Percentiles rank a stretch among this genome's conserved stretches.
Evolutionary conservation across 1,140 invertebrate genomes (phyloP).

Genomic region (Saxidomus purpurata): DNA sequence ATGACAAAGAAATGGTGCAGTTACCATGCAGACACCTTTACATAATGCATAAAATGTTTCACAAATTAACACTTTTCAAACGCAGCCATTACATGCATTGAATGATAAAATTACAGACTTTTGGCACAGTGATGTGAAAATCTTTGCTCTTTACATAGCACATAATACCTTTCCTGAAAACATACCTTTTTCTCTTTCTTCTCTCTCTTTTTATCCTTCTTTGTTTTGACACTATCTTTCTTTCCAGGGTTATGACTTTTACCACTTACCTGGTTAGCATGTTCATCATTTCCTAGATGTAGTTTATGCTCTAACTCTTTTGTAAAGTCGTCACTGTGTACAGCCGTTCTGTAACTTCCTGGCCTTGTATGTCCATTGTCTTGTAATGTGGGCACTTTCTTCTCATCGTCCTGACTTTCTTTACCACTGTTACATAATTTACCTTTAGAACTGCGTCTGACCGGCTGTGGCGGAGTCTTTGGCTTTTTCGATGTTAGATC

Average conservation of each 20-base stretch:
- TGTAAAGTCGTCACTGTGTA: background rate
- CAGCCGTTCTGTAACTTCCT: background rate
- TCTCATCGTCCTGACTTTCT: background rate
- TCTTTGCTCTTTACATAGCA: too few relatives aligned
- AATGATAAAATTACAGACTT: too few relatives aligned
- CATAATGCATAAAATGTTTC: too few relatives aligned
- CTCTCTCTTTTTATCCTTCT: conserved; percentile 39
- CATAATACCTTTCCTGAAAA: too few relatives aligned
- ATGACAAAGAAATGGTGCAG: too few relatives aligned
- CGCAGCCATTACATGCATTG: too few relatives aligned
- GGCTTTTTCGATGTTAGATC: background rate
- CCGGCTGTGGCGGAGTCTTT: background rate
- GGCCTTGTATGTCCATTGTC: background rate
- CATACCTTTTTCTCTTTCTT: conserved; percentile 37
- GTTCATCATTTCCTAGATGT: conserved; percentile 15
- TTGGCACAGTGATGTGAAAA: too few relatives aligned
- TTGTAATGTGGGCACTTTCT: background rate
- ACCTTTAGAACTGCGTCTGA: background rate
- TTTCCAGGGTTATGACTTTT: too few relatives aligned
- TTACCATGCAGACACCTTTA: too few relatives aligned
- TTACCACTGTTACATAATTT: background rate
- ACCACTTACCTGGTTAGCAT: background rate
- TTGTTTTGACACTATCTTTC: conserved; percentile 28
- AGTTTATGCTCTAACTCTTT: conserved; percentile 42
- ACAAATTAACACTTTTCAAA: too few relatives aligned